These are phyloP conservation scores for Atlantisia rogersi DNA, from an alignment of 2,113 vertebrate species.

Conservation along the genomic window DNA sequence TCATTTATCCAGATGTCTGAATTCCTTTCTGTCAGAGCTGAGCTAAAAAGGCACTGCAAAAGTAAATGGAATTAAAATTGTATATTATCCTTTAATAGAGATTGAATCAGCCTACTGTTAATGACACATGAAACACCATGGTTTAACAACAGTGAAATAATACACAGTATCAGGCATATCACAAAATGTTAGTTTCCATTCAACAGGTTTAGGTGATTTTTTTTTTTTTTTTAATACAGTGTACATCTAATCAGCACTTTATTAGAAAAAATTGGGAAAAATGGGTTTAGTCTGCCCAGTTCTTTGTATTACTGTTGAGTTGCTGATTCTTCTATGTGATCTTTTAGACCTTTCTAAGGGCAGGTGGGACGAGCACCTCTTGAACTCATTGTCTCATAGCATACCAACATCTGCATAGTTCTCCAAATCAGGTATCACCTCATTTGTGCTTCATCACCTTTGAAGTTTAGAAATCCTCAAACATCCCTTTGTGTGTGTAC, in stretches of 20 bases:
- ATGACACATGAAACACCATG: not conserved
- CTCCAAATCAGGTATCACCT: not conserved
- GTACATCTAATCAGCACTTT: not conserved
- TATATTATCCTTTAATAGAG: slow-evolving; percentile 27
- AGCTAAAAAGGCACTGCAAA: slow-evolving; percentile 15
- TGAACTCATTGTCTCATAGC: not conserved
- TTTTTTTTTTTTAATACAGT: not conserved
- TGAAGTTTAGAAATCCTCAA: not conserved
- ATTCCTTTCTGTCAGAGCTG: slow-evolving; percentile 27
- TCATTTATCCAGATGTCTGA: slow-evolving; percentile 42
- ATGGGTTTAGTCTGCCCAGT: not conserved
- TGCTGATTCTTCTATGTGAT: not conserved
- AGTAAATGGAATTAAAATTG: slow-evolving; percentile 60
- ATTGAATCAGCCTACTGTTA: slow-evolving; percentile 11
- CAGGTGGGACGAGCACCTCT: not conserved
- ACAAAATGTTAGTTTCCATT: not conserved
- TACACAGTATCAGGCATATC: not conserved
- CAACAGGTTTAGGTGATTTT: not conserved
- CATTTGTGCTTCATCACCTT: not conserved
- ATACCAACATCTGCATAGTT: not conserved
- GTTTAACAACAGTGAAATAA: not conserved
- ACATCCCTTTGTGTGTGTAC: not conserved
- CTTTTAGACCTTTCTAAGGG: too few relatives aligned
- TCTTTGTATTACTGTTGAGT: not conserved
- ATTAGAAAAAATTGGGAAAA: not conserved